A percentile compares a stretch with the other conserved stretches of the same genome.
Conservation (phyloP, 2,888 invertebrate genomes). For the Ichneumon xanthorius region DNA sequence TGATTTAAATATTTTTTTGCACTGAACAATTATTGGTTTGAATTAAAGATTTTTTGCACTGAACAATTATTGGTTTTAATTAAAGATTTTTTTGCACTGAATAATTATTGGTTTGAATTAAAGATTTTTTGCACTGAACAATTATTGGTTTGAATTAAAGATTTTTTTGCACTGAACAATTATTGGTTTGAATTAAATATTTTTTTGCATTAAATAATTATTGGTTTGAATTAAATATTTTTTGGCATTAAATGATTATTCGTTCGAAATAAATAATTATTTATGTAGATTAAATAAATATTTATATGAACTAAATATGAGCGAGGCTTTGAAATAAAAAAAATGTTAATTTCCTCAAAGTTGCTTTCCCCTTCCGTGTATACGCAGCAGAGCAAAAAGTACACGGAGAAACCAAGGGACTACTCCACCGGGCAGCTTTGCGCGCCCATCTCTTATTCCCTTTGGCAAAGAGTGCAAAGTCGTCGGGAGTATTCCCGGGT, state of each 20-base stretch:
- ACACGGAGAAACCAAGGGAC: conserved; percentile 3
- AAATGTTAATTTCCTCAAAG: background rate
- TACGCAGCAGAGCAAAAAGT: background rate
- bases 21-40: no score
- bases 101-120: no score
- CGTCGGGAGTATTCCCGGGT: conserved; percentile 41
- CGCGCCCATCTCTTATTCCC: background rate
- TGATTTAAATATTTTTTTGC: no score
- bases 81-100: no score
- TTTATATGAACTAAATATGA: background rate
- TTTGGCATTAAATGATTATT: background rate
- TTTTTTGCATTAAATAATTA: no score
- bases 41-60: no score
- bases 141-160: no score
- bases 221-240: no score
- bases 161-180: no score
- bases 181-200: no score
- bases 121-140: no score
- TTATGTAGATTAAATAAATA: background rate
- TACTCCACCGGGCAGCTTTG: background rate
- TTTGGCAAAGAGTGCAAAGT: conserved; percentile 18
- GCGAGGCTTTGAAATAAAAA: background rate
- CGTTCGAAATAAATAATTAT: background rate
- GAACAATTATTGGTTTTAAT: no score
- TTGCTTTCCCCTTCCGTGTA: background rate